Percentiles rank a stretch among this genome's conserved stretches.
Conservation (phyloP, 2,888 invertebrate species). For the Drosophila meridiana region DNA sequence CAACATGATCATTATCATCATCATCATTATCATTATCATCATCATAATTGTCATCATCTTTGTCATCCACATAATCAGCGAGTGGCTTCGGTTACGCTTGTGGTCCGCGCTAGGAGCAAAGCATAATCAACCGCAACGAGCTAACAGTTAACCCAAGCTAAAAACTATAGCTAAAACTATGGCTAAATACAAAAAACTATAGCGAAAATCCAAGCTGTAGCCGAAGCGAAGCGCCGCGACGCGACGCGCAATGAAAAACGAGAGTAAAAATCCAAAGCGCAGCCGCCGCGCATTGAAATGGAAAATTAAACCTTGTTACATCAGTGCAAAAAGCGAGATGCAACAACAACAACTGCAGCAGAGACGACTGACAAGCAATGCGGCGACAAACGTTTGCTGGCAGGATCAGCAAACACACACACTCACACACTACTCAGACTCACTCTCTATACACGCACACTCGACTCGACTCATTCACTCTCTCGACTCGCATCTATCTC, state of each 20-base stretch:
- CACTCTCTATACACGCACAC: conserved; percentile 30
- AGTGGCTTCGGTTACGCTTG: conserved; percentile 69
- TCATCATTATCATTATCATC: conserved; percentile 26
- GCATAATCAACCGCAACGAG: conserved; percentile 82
- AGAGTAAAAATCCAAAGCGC: conserved; percentile 80
- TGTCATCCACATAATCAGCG: conserved; percentile 56
- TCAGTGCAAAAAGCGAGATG: conserved; percentile 71
- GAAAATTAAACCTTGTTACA: conserved; percentile 84
- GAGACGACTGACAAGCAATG: conserved; percentile 56
- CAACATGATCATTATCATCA: conserved; percentile 35
- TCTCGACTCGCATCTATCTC: conserved; percentile 34
- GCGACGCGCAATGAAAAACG: conserved; percentile 77
- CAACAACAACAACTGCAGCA: conserved; percentile 52
- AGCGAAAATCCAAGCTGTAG: conserved; percentile 36
- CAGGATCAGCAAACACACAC: conserved; percentile 58
- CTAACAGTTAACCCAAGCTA: conserved; percentile 40
- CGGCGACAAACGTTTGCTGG: conserved; percentile 61
- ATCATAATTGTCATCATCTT: conserved; percentile 36
- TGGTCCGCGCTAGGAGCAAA: conserved; percentile 53
- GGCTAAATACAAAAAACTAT: conserved; percentile 29
- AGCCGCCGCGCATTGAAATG: conserved; percentile 81
- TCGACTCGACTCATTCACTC: conserved; percentile 41
- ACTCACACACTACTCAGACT: background rate
- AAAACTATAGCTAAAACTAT: conserved; percentile 35
- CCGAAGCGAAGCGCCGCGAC: conserved; percentile 20